phyloP scores from a whole-genome alignment of 2,113 vertebrate species.

The Phylloscopus trochiloides region DNA sequence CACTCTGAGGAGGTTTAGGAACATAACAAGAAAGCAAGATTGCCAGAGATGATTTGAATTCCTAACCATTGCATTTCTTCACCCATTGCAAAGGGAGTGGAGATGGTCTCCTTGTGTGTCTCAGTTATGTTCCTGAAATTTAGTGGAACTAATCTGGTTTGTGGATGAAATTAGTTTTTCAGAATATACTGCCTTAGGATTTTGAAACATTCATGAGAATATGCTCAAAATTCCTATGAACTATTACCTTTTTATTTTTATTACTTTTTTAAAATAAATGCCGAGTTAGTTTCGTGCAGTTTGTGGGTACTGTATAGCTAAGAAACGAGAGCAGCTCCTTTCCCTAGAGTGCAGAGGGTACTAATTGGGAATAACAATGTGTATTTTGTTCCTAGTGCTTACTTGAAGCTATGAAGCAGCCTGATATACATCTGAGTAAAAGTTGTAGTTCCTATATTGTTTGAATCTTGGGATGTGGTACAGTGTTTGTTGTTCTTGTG shows the following conservation, averaged over 20 bases:
- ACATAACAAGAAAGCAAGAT: background rate
- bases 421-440: background rate
- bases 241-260: background rate
- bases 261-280: background rate
- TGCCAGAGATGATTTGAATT: background rate
- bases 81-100: background rate
- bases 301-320: background rate
- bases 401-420: background rate
- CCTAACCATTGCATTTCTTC: background rate
- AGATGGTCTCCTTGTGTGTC: background rate
- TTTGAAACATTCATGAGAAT: background rate
- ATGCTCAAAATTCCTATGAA: background rate
- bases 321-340: background rate
- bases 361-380: background rate
- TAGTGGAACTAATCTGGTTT: background rate
- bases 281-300: background rate
- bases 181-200: background rate
- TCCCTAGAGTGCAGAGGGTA: background rate
- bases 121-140: background rate
- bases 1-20: background rate
- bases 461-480: background rate
- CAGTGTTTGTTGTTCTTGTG: background rate
- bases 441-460: background rate
- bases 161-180: background rate
- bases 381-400: background rate